A percentile compares a stretch with the other conserved stretches of the same genome.
These are phyloP conservation scores for Gallinago undulata DNA, from an alignment of 2,113 vertebrate genomes.

Conservation along the genomic window DNA sequence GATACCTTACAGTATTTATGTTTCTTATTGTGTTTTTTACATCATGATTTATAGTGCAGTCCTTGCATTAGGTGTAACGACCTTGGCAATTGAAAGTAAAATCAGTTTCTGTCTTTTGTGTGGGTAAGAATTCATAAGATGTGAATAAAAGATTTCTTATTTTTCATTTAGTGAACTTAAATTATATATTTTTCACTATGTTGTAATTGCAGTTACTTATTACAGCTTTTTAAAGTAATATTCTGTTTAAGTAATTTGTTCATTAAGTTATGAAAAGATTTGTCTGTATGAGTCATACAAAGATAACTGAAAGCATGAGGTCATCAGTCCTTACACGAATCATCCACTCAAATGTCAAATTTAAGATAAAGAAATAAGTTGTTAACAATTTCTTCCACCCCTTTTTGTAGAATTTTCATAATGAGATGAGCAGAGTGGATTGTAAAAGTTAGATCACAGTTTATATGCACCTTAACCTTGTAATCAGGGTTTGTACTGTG, in stretches of 20 bases:
- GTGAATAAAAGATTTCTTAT: neutral
- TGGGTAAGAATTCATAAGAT: neutral
- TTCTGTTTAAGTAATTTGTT: neutral
- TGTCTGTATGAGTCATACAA: neutral
- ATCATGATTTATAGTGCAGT: neutral
- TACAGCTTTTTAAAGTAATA: neutral
- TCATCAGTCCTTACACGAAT: neutral
- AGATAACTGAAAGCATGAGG: neutral
- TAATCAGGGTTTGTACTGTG: neutral
- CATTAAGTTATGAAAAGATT: neutral
- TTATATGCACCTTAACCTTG: accelerated
- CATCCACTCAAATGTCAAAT: neutral
- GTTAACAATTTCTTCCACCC: neutral
- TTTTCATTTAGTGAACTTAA: neutral
- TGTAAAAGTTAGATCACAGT: neutral
- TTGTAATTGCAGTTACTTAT: neutral
- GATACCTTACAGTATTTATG: neutral
- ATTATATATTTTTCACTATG: neutral
- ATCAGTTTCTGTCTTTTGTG: neutral
- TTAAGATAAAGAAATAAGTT: neutral
- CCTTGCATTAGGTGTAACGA: neutral
- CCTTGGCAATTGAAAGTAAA: neutral
- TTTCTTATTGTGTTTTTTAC: neutral
- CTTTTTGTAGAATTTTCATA: neutral
- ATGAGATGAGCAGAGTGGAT: neutral